These are phyloP conservation scores for Octodon degus DNA, from an alignment of 2,113 vertebrate genomes.

Conservation along the genomic window DNA sequence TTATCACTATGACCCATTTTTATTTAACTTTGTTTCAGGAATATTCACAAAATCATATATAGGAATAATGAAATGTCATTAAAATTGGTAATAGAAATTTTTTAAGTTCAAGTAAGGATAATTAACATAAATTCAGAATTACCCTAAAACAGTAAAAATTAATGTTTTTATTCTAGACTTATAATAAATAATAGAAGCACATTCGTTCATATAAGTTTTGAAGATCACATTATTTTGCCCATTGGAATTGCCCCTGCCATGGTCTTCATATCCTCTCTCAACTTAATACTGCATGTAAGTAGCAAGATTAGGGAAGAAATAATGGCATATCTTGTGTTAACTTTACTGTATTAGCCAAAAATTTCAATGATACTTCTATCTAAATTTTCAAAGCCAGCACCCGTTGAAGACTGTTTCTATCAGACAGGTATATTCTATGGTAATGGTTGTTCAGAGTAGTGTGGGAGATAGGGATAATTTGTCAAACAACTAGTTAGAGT, in stretches of 20 bases:
- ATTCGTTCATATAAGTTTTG: background rate
- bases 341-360: background rate
- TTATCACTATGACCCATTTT: background rate
- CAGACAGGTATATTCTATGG: background rate
- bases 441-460: background rate
- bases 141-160: background rate
- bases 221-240: background rate
- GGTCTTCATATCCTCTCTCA: background rate
- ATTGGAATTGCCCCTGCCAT: fast-evolving
- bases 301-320: background rate
- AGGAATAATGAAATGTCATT: background rate
- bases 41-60: background rate
- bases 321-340: background rate
- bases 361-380: background rate
- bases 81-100: background rate
- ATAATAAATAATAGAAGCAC: no score
- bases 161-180: background rate
- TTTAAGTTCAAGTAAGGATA: background rate
- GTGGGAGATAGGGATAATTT: background rate
- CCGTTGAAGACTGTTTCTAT: background rate
- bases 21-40: background rate
- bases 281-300: no score
- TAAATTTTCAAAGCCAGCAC: background rate
- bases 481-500: background rate
- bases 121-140: background rate